These are phyloP conservation scores for Callyntrura guangdongensis DNA, from an alignment of 2,888 invertebrate genomes.

Conservation along the genomic window DNA sequence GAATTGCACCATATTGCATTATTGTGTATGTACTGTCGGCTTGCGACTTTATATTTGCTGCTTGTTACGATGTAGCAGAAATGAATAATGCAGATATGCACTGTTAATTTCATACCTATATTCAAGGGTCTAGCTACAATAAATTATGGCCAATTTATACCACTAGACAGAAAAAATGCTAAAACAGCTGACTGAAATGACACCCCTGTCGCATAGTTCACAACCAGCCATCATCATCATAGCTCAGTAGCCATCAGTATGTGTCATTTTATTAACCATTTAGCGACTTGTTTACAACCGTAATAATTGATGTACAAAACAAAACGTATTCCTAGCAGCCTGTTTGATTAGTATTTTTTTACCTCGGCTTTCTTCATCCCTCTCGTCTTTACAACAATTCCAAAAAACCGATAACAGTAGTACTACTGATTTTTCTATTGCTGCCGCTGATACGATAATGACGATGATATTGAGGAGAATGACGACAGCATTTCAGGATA, in stretches of 20 bases:
- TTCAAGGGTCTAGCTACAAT: too few relatives aligned
- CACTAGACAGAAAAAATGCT: background rate
- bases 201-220: too few relatives aligned
- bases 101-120: too few relatives aligned
- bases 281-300: slow-evolving; percentile 25
- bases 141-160: background rate
- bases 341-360: background rate
- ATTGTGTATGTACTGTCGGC: too few relatives aligned
- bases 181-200: too few relatives aligned
- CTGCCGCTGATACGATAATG: background rate
- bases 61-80: too few relatives aligned
- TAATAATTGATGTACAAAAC: background rate
- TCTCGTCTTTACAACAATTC: background rate
- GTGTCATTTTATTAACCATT: slow-evolving; percentile 31
- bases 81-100: too few relatives aligned
- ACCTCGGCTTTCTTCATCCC: background rate
- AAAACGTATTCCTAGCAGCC: background rate
- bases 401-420: background rate
- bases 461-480: background rate
- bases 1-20: too few relatives aligned
- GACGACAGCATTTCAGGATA: background rate
- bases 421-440: background rate
- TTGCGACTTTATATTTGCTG: too few relatives aligned
- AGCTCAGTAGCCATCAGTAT: background rate
- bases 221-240: background rate